phyloP scores from a whole-genome alignment of 2,797 vertebrate genomes.

The Pitangus sulphuratus region DNA sequence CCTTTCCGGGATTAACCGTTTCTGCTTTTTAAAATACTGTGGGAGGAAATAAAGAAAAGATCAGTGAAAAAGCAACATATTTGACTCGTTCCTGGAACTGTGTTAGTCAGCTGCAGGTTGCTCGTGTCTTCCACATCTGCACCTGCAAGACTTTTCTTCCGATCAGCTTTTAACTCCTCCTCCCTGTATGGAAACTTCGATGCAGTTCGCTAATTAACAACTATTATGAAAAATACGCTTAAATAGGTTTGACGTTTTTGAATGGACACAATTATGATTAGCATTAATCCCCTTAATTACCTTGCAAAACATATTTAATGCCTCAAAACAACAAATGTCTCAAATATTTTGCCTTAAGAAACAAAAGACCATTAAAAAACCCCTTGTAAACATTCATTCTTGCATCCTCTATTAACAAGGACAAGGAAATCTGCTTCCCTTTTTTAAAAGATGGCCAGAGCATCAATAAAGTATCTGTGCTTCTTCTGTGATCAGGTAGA shows the following conservation, averaged over 20 bases:
- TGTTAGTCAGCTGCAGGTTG: constrained; percentile 28
- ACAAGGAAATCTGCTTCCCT: not conserved
- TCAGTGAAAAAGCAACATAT: constrained; percentile 35
- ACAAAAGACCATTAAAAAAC: constrained; percentile 30
- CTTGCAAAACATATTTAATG: constrained; percentile 72
- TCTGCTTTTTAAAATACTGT: constrained; percentile 89
- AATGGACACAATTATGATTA: constrained; percentile 80
- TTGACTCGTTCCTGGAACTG: not conserved
- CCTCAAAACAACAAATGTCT: constrained; percentile 74
- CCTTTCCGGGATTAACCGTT: constrained; percentile 86
- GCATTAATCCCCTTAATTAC: constrained; percentile 79
- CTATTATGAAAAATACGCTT: constrained; percentile 65
- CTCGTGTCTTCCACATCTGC: constrained; percentile 42
- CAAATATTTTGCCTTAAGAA: constrained; percentile 67
- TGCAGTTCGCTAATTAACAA: constrained; percentile 75
- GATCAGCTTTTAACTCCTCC: constrained; percentile 75
- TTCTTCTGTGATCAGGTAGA: not conserved
- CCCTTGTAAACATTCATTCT: not conserved
- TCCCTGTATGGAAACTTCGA: constrained; percentile 40
- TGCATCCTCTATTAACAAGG: not conserved
- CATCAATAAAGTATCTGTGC: not conserved
- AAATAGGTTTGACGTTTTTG: constrained; percentile 79
- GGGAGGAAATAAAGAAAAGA: constrained; percentile 44
- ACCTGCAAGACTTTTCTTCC: constrained; percentile 72
- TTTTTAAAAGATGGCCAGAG: not conserved